phyloP scores from a whole-genome alignment of 2,113 vertebrate genomes.

The Vulpes ferrilata region DNA sequence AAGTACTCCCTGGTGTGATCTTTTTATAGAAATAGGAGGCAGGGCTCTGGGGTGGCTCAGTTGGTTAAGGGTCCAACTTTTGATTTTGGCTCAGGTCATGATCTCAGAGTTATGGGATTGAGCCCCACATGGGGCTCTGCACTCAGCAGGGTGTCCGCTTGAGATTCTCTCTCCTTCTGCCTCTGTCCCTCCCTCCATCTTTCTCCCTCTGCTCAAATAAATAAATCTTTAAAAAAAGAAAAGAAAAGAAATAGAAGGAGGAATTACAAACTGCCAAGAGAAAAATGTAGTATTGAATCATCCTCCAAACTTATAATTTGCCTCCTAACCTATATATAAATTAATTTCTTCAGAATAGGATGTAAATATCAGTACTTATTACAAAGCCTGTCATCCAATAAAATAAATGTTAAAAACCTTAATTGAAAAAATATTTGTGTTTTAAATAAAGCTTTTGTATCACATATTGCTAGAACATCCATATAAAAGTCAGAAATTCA shows the following conservation, averaged over 20 bases:
- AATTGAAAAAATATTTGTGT: slow-evolving; percentile 58
- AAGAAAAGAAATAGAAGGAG: not conserved
- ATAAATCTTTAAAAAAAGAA: not conserved
- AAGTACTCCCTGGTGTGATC: not conserved
- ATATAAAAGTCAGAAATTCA: slow-evolving; percentile 16
- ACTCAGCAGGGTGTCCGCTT: not conserved
- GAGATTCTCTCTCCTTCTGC: not conserved
- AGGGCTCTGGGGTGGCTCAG: not conserved
- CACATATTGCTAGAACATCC: not conserved
- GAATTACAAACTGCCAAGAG: not conserved
- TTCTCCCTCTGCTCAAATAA: not conserved
- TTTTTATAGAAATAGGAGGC: not conserved
- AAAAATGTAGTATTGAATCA: not conserved
- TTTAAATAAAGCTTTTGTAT: slow-evolving; percentile 53
- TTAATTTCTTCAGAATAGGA: slow-evolving; percentile 37
- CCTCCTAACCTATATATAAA: not conserved
- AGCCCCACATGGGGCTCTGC: not conserved
- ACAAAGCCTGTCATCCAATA: slow-evolving; percentile 40
- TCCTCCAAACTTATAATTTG: not conserved
- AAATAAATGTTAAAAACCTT: slow-evolving; percentile 50
- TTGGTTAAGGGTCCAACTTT: not conserved
- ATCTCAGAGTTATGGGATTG: not conserved
- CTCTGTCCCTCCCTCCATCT: not conserved
- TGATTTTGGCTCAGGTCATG: not conserved
- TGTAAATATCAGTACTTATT: slow-evolving; percentile 53